Base-by-base conservation (phyloP, 2,113 vertebrate species). In the Dipodomys merriami region DNA sequence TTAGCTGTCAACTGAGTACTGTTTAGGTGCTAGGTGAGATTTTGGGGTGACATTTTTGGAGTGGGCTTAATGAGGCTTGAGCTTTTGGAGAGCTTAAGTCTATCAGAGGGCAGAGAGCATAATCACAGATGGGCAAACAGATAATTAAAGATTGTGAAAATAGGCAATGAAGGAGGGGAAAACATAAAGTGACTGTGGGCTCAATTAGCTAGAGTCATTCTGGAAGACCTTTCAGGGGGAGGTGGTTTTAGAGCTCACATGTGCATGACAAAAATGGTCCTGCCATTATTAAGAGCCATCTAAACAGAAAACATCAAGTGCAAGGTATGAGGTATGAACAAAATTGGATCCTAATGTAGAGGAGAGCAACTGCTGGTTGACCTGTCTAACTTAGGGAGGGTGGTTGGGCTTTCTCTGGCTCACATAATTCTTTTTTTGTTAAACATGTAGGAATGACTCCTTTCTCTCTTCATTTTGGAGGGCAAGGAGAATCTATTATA, bases 21-120 rank as follows among this genome's bases (percentile, higher is more conserved):
- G 22, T 68, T 67, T 74, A 77, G 78, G 82, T 91, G 65, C n/a
- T 69, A 69, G 57, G 25, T 65, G 33, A 73, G 64, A 67, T 53
- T 84, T 62, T 49, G 49, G 39, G n/a, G 57, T 44, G 67, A 77
- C 84, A 78, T 74, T 97, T 93, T 91, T 67, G 57, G 68, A 95
- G 87, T 68, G 53, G 16, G 23, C 33, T 67, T 72, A 15, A 79
- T 6, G 80, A 92, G 30, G 19, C 83, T 83, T 92, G 27, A 96
- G 65, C 29, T 89, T 64, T 60, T 72, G 62, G 62, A 67, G 65
- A 83, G 39, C 30, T 16, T 83, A 49, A 53, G 87, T 71, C 57
- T 91, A 74, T 91, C 27, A 65, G 67, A 89, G 84, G 68, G 53
- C 64, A 60, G 71, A 94, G 73, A 90, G 23, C 39, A 35, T 92